Base-by-base conservation (phyloP, 2,888 invertebrate genomes). In the Aspidapion aeneum region DNA sequence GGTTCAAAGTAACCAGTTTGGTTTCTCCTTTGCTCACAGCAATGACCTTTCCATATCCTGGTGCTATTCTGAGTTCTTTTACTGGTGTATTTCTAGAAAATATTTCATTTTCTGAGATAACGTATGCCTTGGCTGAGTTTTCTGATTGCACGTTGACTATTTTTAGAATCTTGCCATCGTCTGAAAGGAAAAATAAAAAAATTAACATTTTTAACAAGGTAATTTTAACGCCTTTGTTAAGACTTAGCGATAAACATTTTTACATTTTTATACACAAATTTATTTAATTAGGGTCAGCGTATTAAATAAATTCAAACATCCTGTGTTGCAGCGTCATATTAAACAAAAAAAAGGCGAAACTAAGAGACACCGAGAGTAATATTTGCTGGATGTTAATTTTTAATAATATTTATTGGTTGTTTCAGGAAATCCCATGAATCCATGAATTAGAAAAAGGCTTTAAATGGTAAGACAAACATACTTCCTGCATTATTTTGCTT, bases 141-240 rank as follows among this genome's bases (percentile, higher is more conserved):
- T 86, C 86, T 48, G 88, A 84, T 19, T 87, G 87, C 58, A 89
- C 88, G 76, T 96, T 96, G 57, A 96, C 89, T 50, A 93, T 90
- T 82, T 98, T 98, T 66, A 97, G 86, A 48, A 98, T 89, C 78
- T 90, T 88, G 2, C 97, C 97, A 78, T 96, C 93, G 80, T 96
- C 96, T 84, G 72, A n/a, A 76, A 76, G 67, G 55, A 65, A 63
- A 61, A 35, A 35, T 12, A 35, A 35, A 7, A 12, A 12, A 35
- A 35, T 7, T 3, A 35, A 35, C 12, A 35, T 35, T 35, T 35
- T 35, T 7, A 12, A 35, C 5, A 7, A 35, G 35, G 35, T 35
- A 35, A 35, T 35, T 7, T 35, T 12, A 12, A 12, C 12, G 35
- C 12, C 12, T 7, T 35, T 12, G 3, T 35, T 12, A 35, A 35